phyloP scores from a whole-genome alignment of 2,113 vertebrate genomes.

The Nanorana parkeri region DNA sequence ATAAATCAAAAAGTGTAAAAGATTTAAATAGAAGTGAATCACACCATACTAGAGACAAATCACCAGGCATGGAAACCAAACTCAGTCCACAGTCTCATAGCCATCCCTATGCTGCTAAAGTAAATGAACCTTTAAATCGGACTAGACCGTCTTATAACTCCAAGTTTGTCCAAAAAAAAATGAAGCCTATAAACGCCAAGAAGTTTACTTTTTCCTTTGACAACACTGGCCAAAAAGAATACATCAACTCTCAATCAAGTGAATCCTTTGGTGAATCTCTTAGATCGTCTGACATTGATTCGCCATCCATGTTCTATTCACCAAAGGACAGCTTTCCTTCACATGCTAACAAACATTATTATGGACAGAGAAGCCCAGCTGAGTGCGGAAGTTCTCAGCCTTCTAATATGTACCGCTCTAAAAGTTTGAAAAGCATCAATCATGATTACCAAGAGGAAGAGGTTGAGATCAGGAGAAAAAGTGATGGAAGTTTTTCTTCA shows the following conservation, averaged over 20 bases:
- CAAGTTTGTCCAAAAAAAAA: slow-evolving; percentile 61
- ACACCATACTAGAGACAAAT: neutral
- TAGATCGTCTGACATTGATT: slow-evolving; percentile 39
- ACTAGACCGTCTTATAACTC: slow-evolving; percentile 45
- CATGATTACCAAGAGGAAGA: slow-evolving; percentile 43
- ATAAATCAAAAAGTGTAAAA: slow-evolving; percentile 32
- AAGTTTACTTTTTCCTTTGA: slow-evolving; percentile 53
- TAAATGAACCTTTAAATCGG: slow-evolving; percentile 48
- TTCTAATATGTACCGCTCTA: slow-evolving; percentile 59
- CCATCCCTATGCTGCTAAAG: slow-evolving; percentile 6
- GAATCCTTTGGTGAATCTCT: slow-evolving; percentile 37
- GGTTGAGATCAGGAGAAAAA: slow-evolving; percentile 57
- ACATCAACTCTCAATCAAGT: neutral
- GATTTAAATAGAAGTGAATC: neutral
- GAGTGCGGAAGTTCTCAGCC: neutral
- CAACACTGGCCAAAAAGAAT: neutral
- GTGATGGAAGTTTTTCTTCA: slow-evolving; percentile 75
- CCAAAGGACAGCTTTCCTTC: slow-evolving; percentile 62
- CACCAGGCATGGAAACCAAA: neutral
- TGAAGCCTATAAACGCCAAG: slow-evolving; percentile 58
- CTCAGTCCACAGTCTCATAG: neutral
- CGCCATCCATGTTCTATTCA: slow-evolving; percentile 37
- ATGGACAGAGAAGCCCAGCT: neutral
- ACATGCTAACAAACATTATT: neutral
- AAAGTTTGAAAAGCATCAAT: slow-evolving; percentile 65